Percentiles rank a stretch among this genome's conserved stretches.
Evolutionary conservation across 2,888 invertebrate species (phyloP).

Genomic region (Hydroisotoma schaefferi): DNA sequence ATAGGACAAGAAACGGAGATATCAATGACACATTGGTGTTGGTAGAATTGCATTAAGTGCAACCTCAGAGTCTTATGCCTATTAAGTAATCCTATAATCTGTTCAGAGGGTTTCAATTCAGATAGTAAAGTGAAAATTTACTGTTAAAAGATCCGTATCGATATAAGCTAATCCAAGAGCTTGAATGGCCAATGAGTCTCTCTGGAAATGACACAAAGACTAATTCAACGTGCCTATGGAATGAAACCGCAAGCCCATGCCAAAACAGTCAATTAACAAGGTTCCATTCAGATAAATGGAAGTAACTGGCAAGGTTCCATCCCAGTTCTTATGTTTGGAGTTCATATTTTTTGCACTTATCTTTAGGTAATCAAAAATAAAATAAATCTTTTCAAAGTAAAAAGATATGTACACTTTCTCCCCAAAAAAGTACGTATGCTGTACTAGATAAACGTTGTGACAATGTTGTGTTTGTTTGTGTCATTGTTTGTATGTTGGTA

Average conservation of each 20-base stretch:
- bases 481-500: no score
- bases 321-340: neutral
- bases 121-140: conserved; percentile 6
- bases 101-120: no score
- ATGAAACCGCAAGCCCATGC: conserved; percentile 6
- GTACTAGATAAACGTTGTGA: no score
- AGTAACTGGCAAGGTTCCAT: conserved; percentile 8
- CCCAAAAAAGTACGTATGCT: no score
- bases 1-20: neutral
- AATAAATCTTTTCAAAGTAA: neutral
- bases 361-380: no score
- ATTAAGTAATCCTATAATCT: no score
- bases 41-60: neutral
- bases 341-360: no score
- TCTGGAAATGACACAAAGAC: neutral
- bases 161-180: neutral
- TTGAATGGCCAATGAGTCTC: neutral
- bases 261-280: conserved; percentile 24
- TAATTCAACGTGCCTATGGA: neutral
- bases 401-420: no score
- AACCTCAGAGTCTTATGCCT: no score
- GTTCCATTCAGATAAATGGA: conserved; percentile 20
- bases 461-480: no score
- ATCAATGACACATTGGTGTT: neutral
- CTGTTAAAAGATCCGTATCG: neutral